phyloP scores from a whole-genome alignment of 2,888 invertebrate genomes.

The Callosobruchus maculatus region DNA sequence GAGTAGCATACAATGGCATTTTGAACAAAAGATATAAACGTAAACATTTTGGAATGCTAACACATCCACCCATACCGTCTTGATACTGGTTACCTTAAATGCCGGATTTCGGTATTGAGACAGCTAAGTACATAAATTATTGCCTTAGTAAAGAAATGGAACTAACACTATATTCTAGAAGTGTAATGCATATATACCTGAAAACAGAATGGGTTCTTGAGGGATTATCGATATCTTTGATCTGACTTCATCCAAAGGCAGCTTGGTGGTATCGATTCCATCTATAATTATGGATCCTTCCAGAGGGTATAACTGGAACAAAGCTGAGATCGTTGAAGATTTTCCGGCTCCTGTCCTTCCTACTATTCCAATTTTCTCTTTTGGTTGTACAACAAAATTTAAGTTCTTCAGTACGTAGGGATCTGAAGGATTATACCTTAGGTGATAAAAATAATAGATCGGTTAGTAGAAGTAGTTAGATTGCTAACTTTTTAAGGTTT shows the following conservation, averaged over 20 bases:
- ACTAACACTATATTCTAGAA: not conserved
- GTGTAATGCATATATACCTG: constrained; percentile 51
- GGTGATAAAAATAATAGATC: not conserved
- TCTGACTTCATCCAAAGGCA: constrained; percentile 74
- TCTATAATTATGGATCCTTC: constrained; percentile 82
- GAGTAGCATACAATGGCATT: no score
- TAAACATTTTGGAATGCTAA: no score
- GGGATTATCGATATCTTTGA: constrained; percentile 80
- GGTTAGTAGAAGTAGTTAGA: not conserved
- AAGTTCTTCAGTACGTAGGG: constrained; percentile 72
- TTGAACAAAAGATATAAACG: no score
- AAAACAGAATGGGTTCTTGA: constrained; percentile 83
- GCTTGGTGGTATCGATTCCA: constrained; percentile 62
- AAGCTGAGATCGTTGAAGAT: constrained; percentile 69
- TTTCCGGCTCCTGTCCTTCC: constrained; percentile 87
- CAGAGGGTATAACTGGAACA: constrained; percentile 77
- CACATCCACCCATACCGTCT: no score
- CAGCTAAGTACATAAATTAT: no score
- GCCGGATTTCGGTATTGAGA: no score
- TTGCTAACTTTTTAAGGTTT: no score
- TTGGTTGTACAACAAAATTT: constrained; percentile 63
- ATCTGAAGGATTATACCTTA: constrained; percentile 65
- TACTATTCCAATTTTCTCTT: constrained; percentile 74
- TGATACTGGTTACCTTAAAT: no score
- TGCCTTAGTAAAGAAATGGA: no score